Percentiles rank a stretch among this genome's conserved stretches.
These are phyloP conservation scores for Podabrus alpinus DNA, from an alignment of 2,888 invertebrate species.

Conservation along the genomic window DNA sequence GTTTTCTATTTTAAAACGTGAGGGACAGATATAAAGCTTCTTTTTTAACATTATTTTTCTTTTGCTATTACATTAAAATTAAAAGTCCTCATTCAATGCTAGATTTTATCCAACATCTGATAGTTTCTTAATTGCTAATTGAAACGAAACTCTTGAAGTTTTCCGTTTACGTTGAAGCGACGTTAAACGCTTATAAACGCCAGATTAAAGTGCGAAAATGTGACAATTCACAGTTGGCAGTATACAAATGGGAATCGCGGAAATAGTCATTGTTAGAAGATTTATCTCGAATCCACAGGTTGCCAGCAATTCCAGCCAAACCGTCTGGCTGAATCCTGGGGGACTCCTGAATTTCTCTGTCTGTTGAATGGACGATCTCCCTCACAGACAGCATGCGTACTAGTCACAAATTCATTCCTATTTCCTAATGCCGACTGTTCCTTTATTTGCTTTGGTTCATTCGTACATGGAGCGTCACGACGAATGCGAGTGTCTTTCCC, in stretches of 20 bases:
- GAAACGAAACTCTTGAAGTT: not conserved
- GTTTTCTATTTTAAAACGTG: slow-evolving; percentile 27
- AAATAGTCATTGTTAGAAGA: slow-evolving; percentile 45
- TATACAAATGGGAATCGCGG: slow-evolving; percentile 41
- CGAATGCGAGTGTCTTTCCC: slow-evolving; percentile 8
- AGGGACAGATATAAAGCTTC: slow-evolving; percentile 7
- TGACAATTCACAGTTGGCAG: slow-evolving; percentile 25
- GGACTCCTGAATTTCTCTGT: slow-evolving; percentile 50
- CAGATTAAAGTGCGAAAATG: slow-evolving; percentile 10
- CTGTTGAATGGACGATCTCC: slow-evolving; percentile 52
- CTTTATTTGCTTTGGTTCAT: slow-evolving; percentile 32
- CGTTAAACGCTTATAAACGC: slow-evolving; percentile 2
- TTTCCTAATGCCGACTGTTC: slow-evolving; percentile 45
- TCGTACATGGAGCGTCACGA: slow-evolving; percentile 17
- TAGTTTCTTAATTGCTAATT: not conserved
- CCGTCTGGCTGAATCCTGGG: slow-evolving; percentile 50
- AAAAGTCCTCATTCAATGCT: not conserved
- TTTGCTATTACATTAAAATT: not conserved
- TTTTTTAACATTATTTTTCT: not conserved
- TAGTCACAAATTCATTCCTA: slow-evolving; percentile 40
- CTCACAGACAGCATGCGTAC: slow-evolving; percentile 51
- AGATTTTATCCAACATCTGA: not conserved
- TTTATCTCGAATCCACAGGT: slow-evolving; percentile 58
- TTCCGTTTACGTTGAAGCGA: not conserved
- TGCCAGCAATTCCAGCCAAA: slow-evolving; percentile 47